Evolutionary conservation across 2,888 invertebrate species (phyloP).

Genomic region (Dynastes maya): DNA sequence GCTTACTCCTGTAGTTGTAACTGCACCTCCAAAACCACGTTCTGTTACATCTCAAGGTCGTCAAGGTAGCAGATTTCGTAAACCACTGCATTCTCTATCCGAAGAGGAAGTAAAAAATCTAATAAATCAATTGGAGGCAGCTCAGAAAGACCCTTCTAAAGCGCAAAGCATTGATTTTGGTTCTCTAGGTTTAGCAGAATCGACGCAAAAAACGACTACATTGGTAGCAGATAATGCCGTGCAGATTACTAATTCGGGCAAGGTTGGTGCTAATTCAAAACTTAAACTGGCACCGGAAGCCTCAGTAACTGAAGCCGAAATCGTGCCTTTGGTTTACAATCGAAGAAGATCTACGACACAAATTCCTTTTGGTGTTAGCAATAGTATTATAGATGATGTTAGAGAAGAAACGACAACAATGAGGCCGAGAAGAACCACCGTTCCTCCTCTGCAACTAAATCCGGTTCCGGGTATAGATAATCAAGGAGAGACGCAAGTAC

Average conservation of each 20-base stretch:
- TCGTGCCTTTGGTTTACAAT: slow-evolving; percentile 48
- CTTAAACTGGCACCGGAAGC: slow-evolving; percentile 42
- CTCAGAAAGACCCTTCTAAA: slow-evolving; percentile 66
- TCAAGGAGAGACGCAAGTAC: slow-evolving; percentile 64
- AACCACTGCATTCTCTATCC: slow-evolving; percentile 60
- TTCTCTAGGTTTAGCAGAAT: slow-evolving; percentile 63
- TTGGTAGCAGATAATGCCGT: slow-evolving; percentile 50
- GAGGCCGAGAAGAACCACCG: slow-evolving; percentile 54
- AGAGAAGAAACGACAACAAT: slow-evolving; percentile 49
- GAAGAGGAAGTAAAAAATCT: slow-evolving; percentile 64
- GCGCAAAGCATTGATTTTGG: slow-evolving; percentile 63
- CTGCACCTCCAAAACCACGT: slow-evolving; percentile 57
- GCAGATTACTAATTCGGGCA: slow-evolving; percentile 56
- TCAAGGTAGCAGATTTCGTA: slow-evolving; percentile 45
- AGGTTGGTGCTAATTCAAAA: slow-evolving; percentile 50
- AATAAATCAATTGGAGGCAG: slow-evolving; percentile 65
- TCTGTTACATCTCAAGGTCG: slow-evolving; percentile 12
- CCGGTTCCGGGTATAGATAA: slow-evolving; percentile 67
- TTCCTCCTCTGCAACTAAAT: slow-evolving; percentile 67
- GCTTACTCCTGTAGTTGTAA: slow-evolving; percentile 64
- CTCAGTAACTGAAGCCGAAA: slow-evolving; percentile 42
- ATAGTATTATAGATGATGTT: slow-evolving; percentile 53
- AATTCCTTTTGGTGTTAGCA: slow-evolving; percentile 56
- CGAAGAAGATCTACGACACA: slow-evolving; percentile 55
- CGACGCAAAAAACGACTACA: slow-evolving; percentile 46